Evolutionary conservation across 2,113 vertebrate genomes (phyloP), one percentile per base, ranked within the genome.

Genomic region (Prietella phreatophila): DNA sequence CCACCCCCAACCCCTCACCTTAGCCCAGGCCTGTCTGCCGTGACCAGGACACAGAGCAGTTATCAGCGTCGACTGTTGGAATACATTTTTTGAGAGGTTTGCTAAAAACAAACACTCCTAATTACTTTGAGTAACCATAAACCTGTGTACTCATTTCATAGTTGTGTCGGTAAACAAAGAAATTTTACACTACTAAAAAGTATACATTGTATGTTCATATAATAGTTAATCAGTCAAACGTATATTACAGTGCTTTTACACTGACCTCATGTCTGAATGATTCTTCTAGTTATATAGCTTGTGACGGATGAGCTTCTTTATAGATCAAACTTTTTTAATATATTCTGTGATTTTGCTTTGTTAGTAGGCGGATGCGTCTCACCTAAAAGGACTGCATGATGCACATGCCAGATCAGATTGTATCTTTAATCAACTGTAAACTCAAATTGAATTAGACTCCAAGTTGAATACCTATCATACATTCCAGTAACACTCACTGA

Each of bases 401-500:
- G 80, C 42, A 85, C 60, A 39, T 71, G 15, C 22, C 36, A 36
- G 79, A 75, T 67, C 76, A 85, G 60, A 89, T 60, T 53, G 22
- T 55, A 69, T 61, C 71, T 85, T 39, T 78, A 63, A 89, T 63
- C 50, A 75, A 80, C 73, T 53, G 42, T 80, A 89, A 83, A 89
- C 42, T 86, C 86, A 81, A 42, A 87, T 50, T 88, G 73, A 80
- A 86, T 83, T 65, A 10, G 47, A 50, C 9, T 80, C 84, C 33
- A 55, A 39, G 83, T 50, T 78, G 65, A 88, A 88, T 36, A 39
- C 71, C 63, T 85, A 50, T 36, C 76, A 56, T 14, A 61, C 86
- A 91, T 91, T 91, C 90, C 84, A 80, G 81, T 56, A 89, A 82
- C 75, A 85, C 85, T 81, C 79, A 56, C 5, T 22, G 86, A 79